phyloP scores from a whole-genome alignment of 2,888 invertebrate species.

The Hydropsyche betteni region DNA sequence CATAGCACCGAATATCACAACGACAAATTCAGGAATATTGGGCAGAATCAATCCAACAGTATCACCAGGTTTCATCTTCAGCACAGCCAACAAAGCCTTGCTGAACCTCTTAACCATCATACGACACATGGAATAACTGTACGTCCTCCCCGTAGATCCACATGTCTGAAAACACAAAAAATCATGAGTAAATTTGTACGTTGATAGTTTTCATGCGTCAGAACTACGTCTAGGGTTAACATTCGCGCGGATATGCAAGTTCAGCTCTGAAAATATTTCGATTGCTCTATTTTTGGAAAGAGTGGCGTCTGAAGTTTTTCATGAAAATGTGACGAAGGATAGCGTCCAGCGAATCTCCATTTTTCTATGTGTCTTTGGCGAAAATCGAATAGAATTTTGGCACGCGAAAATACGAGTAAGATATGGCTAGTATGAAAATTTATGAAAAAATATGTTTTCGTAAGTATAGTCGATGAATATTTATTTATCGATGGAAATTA shows the following conservation, averaged over 20 bases:
- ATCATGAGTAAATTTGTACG: slow-evolving; percentile 51
- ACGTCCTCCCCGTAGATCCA: slow-evolving; percentile 71
- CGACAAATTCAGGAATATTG: slow-evolving; percentile 75
- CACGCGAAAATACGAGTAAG: not conserved
- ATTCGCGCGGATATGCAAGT: not conserved
- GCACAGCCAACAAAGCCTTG: slow-evolving; percentile 65
- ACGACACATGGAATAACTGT: slow-evolving; percentile 71
- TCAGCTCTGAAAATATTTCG: not conserved
- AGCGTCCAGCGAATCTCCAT: too few relatives aligned
- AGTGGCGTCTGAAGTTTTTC: not conserved
- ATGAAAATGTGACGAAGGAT: too few relatives aligned
- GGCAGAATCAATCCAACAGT: slow-evolving; percentile 73
- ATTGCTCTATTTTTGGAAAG: not conserved
- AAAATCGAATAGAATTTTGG: too few relatives aligned
- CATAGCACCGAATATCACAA: slow-evolving; percentile 73
- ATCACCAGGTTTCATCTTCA: slow-evolving; percentile 70
- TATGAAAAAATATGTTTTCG: not conserved
- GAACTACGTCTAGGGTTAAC: not conserved
- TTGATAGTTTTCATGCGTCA: too few relatives aligned
- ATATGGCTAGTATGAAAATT: too few relatives aligned
- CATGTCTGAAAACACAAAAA: slow-evolving; percentile 68
- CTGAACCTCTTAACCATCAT: slow-evolving; percentile 69
- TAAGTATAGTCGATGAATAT: too few relatives aligned
- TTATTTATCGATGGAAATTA: too few relatives aligned
- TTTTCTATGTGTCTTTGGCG: too few relatives aligned